phyloP scores from a whole-genome alignment of 1,140 invertebrate genomes.

The Cyclargus thomasi region DNA sequence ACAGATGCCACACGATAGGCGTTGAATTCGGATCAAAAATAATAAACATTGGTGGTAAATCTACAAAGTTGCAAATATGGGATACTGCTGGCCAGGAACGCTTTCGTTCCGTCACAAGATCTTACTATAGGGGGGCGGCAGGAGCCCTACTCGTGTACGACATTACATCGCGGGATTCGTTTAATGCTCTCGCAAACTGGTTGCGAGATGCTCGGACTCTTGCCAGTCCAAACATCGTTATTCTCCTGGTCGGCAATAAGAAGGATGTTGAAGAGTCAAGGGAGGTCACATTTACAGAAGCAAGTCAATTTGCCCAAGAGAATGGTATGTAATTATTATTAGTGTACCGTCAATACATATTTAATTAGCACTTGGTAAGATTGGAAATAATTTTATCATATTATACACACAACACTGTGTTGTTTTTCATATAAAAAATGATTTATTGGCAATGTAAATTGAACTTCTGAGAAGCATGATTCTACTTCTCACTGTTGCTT shows the following conservation, averaged over 20 bases:
- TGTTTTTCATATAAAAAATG: no score
- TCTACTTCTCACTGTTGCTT: no score
- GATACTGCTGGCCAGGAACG: slow-evolving; percentile 79
- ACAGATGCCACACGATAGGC: slow-evolving; percentile 88
- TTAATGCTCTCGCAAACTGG: slow-evolving; percentile 88
- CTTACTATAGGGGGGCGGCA: slow-evolving; percentile 88
- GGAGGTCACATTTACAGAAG: slow-evolving; percentile 88
- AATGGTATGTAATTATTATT: slow-evolving; percentile 77
- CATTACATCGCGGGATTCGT: slow-evolving; percentile 87
- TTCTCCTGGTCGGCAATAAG: slow-evolving; percentile 88
- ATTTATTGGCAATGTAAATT: no score
- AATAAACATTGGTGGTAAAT: slow-evolving; percentile 88
- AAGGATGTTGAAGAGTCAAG: slow-evolving; percentile 86
- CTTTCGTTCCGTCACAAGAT: slow-evolving; percentile 84
- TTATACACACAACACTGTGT: no score
- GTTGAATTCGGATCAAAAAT: slow-evolving; percentile 92
- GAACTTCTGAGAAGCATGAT: no score
- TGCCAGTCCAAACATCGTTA: slow-evolving; percentile 90
- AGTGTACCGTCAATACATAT: no score
- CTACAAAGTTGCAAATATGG: slow-evolving; percentile 91
- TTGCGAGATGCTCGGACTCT: slow-evolving; percentile 89
- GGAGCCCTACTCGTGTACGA: slow-evolving; percentile 88
- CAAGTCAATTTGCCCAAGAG: slow-evolving; percentile 87
- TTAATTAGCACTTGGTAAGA: no score
- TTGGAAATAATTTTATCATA: no score